Evolutionary conservation across 2,113 vertebrate genomes (phyloP), one percentile per base, ranked within the genome.

Genomic region (Heloderma charlesbogerti): DNA sequence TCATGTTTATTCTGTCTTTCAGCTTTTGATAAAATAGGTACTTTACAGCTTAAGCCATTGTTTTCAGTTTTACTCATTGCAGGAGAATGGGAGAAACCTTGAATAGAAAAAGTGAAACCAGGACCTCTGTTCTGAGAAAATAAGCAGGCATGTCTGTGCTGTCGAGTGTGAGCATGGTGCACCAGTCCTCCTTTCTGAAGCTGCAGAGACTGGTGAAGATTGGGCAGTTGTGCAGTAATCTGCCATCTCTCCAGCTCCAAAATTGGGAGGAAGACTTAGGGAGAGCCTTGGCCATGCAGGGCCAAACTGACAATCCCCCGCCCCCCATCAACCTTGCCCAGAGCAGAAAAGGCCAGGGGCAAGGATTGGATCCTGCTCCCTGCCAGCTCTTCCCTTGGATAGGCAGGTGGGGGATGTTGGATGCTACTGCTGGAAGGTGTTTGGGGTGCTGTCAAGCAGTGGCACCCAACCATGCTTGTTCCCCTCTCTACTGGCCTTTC

Each of bases 21-120:
- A 6, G 57, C 20, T n/a, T 63, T 54, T 74, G 88, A 87, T 80
- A 66, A 77, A 34, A 16, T 63, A 85, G 88, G 18, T 80, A 92
- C 31, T 67, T 79, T 48, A 48, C 54, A 43, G 86, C 40, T 88
- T n/a, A 45, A 87, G 66, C 10, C 82, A 34, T 86, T 66, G 31
- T 85, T 93, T 45, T 51, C 1, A 37, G 13, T 37, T 77, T 78
- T 54, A 43, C 25, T 27, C 27, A 31, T 15, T 80, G 27, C 6
- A 15, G 48, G 79, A 83, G 48, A 31, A 63, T 20, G 10, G 74
- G 43, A 67, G 43, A n/a, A 31, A 67, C 66, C 9, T 1, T 87
- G 48, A 75, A 57, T 57, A 18, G 60, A 29, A 29, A 25, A 74
- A 51, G 27, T 4, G 22, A 20, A 63, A 29, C 5, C 25, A 20